These are phyloP conservation scores for Hepsetus odoe DNA, from an alignment of 2,113 vertebrate genomes.

Conservation along the genomic window DNA sequence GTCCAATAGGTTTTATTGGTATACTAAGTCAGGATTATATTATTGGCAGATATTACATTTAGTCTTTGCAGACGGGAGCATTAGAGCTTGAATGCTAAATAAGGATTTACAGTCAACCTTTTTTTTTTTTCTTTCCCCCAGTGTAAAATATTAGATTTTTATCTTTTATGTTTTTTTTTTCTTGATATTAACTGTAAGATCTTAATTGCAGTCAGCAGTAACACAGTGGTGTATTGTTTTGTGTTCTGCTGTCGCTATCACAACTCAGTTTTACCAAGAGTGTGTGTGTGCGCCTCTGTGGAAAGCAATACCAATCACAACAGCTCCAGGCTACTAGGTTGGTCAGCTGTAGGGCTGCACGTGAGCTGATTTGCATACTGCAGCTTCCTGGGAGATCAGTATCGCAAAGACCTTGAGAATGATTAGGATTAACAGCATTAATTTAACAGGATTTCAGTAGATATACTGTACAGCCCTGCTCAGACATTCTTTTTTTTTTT, in stretches of 20 bases:
- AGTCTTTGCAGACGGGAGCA: too few species aligned
- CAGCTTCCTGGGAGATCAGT: not conserved
- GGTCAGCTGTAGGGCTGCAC: not conserved
- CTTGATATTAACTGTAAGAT: not conserved
- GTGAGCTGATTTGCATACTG: not conserved
- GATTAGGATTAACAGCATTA: too few species aligned
- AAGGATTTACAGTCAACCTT: too few species aligned
- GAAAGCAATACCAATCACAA: not conserved
- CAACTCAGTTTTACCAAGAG: not conserved
- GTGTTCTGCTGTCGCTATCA: not conserved
- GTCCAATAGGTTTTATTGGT: conserved; percentile 7
- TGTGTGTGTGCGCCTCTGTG: not conserved
- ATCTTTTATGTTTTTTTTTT: not conserved
- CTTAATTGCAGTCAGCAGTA: not conserved
- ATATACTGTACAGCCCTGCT: too few species aligned
- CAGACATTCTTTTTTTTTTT: too few species aligned
- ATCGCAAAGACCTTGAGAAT: too few species aligned
- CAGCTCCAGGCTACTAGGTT: not conserved
- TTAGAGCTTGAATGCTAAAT: not conserved
- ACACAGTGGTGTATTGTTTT: not conserved
- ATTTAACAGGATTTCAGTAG: too few species aligned
- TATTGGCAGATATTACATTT: not conserved
- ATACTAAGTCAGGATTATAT: not conserved
- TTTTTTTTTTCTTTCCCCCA: conserved; percentile 10
- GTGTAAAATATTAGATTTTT: not conserved